Base-by-base conservation (phyloP, 64 coral and sea anemone genomes). In the Trachythela sp. region DNA sequence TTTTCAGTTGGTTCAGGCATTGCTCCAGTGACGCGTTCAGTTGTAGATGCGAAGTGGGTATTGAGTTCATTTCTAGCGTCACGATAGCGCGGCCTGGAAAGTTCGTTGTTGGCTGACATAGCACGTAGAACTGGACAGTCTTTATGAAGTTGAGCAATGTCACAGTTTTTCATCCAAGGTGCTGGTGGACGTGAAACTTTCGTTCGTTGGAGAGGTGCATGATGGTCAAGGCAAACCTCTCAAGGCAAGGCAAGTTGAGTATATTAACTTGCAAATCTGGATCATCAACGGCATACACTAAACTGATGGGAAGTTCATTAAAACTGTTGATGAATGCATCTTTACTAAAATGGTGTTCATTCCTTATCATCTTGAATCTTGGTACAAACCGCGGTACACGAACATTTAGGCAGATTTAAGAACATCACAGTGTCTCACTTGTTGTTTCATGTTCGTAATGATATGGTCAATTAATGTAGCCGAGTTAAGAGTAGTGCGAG, bases 391-490 rank as follows among this genome's bases (percentile, higher is more conserved):
- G 40, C 45, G 90, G 86, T 36, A 88, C 48, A 17, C 90, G 70
- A 45, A 84, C 64, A 48, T 87, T 87, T 43, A 87, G 58, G 40
- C 84, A 87, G 67, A 35, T 86, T 50, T 77, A 92, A 52, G 85
- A 58, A 92, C 85, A 36, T 92, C 90, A 80, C 41, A 54, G 90
- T 88, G 56, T 54, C 67, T 87, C 24, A 88, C 68, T 48, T 40
- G 30, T 86, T 92, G 86, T 17, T 42, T 60, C 48, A 77, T 31
- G 90, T 92, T 87, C 13, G 90, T 92, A 22, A 92, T 92, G 33
- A 92, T 86, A 48, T 92, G 90, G 54, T 92, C 85, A 84, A 84
- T 92, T 9, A 87, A 48, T 24, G 85, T 92, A 56, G 67, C 83
- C 27, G 36, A 49, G 9, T 56, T 40, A 39, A 22, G 40, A 41